Evolutionary conservation across 2,888 invertebrate genomes (phyloP).

Genomic region (Synergus laeviventris): DNA sequence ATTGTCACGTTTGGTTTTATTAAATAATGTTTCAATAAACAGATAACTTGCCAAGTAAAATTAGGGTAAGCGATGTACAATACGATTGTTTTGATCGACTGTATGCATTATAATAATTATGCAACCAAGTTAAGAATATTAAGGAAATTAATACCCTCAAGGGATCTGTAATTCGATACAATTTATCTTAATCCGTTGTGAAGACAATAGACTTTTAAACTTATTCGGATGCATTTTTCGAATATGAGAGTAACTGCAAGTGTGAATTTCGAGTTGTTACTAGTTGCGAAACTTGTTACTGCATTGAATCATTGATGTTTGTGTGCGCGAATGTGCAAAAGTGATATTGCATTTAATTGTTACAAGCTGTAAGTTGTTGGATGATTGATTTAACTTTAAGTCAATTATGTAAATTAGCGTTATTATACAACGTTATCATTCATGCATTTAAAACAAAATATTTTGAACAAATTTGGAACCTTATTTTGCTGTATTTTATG

Average conservation of each 20-base stretch:
- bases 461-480: too few species aligned
- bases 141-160: constrained; percentile 39
- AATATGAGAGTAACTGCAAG: constrained; percentile 34
- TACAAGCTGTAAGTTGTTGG: constrained; percentile 49
- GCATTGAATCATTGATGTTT: constrained; percentile 62
- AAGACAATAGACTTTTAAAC: constrained; percentile 72
- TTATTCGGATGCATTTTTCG: constrained; percentile 65
- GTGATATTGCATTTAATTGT: constrained; percentile 65
- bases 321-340: constrained; percentile 47
- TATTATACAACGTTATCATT: constrained; percentile 53
- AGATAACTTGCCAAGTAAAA: too few species aligned
- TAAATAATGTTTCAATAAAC: too few species aligned
- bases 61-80: too few species aligned
- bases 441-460: background rate
- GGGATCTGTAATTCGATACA: constrained; percentile 43
- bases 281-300: constrained; percentile 59
- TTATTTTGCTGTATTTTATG: too few species aligned
- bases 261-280: constrained; percentile 54
- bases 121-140: constrained; percentile 37
- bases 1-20: too few species aligned
- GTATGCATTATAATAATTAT: constrained; percentile 29
- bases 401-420: too few species aligned
- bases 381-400: too few species aligned
- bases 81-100: constrained; percentile 33
- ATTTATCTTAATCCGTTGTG: constrained; percentile 71